These are phyloP conservation scores for Pseudomyrmex gracilis DNA, from an alignment of 1,140 invertebrate genomes.

Conservation along the genomic window DNA sequence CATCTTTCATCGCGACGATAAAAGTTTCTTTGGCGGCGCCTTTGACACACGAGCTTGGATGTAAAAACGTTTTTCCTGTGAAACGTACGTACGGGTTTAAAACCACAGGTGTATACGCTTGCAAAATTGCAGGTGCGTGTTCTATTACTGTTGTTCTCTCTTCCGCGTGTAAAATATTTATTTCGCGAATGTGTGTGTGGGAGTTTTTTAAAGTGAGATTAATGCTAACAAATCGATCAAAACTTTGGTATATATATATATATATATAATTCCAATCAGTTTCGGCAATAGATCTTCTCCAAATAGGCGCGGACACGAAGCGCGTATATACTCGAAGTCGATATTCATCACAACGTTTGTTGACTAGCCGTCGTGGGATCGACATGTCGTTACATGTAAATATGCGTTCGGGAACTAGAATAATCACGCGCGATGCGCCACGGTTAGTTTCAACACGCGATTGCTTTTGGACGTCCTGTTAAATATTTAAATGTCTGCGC, in stretches of 20 bases:
- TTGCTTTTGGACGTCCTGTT: constrained; percentile 65
- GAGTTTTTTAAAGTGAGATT: too few relatives aligned
- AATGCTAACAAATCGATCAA: not conserved
- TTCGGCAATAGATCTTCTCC: not conserved
- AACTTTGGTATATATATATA: not conserved
- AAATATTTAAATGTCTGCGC: constrained; percentile 69
- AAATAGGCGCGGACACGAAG: not conserved
- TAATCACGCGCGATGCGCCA: constrained; percentile 32
- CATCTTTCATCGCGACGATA: not conserved
- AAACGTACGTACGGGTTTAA: too few relatives aligned
- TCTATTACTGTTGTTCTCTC: too few relatives aligned
- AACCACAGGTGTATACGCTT: too few relatives aligned
- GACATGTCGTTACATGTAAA: constrained; percentile 52
- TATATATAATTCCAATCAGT: not conserved
- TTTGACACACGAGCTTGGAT: too few relatives aligned
- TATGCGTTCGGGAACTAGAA: constrained; percentile 45
- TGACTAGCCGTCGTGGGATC: constrained; percentile 9
- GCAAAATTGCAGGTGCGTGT: too few relatives aligned
- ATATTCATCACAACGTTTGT: constrained; percentile 35
- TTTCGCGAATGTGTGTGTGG: too few relatives aligned
- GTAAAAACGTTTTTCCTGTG: too few relatives aligned
- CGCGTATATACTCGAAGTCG: not conserved
- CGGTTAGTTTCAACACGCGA: constrained; percentile 48
- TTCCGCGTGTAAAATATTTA: too few relatives aligned
- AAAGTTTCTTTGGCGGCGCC: not conserved